Evolutionary conservation across 2,888 invertebrate genomes (phyloP).

Genomic region (Nomada lathburiana): DNA sequence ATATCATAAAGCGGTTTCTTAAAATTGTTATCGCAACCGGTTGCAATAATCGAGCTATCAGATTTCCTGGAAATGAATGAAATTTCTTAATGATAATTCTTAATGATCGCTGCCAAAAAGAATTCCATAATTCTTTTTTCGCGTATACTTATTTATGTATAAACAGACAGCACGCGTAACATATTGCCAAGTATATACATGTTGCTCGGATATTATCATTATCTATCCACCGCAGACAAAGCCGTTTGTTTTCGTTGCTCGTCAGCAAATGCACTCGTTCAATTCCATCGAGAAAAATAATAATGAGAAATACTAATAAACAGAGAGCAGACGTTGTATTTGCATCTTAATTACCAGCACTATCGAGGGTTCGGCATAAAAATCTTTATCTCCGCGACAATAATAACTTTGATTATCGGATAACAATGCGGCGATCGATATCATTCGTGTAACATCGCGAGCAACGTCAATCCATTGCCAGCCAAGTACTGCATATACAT

Average conservation of each 20-base stretch:
- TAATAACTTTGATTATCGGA: conserved; percentile 51
- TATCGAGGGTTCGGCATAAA: conserved; percentile 1
- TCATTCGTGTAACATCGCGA: conserved; percentile 16
- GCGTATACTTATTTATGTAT: neutral
- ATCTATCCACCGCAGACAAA: conserved; percentile 17
- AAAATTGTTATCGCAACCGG: neutral
- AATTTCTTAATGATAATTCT: neutral
- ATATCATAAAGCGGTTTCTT: neutral
- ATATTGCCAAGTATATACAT: no score
- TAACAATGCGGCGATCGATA: conserved; percentile 35
- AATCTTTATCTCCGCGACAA: conserved; percentile 15
- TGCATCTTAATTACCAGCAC: conserved; percentile 37
- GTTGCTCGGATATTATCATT: neutral
- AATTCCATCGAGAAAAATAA: neutral
- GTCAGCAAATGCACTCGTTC: conserved; percentile 19
- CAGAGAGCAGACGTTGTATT: conserved; percentile 15
- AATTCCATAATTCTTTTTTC: no score
- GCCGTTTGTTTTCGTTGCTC: conserved; percentile 27
- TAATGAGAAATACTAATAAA: neutral
- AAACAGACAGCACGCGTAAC: neutral
- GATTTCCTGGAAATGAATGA: neutral
- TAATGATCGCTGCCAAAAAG: neutral
- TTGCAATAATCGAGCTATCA: neutral
- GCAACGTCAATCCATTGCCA: conserved; percentile 38
- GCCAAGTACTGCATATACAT: neutral